Conservation (phyloP, 2,888 invertebrate genomes). For the Lacanobia oleracea region DNA sequence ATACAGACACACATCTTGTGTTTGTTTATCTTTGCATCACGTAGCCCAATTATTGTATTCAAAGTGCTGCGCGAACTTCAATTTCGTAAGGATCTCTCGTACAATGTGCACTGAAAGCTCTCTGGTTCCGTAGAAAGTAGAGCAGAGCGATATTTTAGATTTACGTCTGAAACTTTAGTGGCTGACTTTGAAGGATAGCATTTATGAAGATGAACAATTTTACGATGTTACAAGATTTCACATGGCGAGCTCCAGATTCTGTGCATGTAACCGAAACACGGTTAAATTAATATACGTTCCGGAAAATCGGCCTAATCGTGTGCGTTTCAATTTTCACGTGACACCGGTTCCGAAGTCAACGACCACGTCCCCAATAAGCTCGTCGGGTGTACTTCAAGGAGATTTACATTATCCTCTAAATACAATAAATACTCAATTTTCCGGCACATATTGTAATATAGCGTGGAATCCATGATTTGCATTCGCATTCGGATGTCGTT, state of each 20-base stretch:
- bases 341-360: conserved; percentile 11
- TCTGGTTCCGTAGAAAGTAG: conserved; percentile 28
- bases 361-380: conserved; percentile 11
- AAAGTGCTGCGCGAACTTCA: conserved; percentile 5
- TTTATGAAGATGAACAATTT: conserved; percentile 42
- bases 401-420: conserved; percentile 22
- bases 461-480: conserved; percentile 64
- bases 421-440: conserved; percentile 57
- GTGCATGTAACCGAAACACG: conserved; percentile 25
- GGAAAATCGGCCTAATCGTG: not conserved
- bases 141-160: conserved; percentile 18
- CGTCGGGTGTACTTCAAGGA: conserved; percentile 27
- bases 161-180: conserved; percentile 22
- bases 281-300: conserved; percentile 5
- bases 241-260: conserved; percentile 8
- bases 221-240: conserved; percentile 35
- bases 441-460: conserved; percentile 47
- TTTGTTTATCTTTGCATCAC: conserved; percentile 12
- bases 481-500: conserved; percentile 67
- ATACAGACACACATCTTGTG: conserved; percentile 12
- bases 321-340: not conserved
- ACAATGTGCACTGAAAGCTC: not conserved
- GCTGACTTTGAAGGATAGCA: conserved; percentile 12
- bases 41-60: conserved; percentile 21
- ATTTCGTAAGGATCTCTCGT: conserved; percentile 10